phyloP scores from a whole-genome alignment of 2,888 invertebrate species.

The Drosophila pegasa region DNA sequence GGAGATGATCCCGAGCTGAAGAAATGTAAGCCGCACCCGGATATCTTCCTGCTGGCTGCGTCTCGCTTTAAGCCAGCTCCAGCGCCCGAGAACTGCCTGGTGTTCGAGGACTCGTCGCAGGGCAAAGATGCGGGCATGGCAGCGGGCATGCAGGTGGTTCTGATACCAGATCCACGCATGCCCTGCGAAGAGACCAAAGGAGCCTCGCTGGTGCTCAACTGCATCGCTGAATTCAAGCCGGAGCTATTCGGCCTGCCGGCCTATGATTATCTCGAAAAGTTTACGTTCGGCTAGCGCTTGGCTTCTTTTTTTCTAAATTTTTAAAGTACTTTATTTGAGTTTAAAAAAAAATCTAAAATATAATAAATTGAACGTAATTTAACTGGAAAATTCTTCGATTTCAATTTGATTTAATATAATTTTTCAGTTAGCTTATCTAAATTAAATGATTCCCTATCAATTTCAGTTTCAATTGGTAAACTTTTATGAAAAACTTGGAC shows the following conservation, averaged over 20 bases:
- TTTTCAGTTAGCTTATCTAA: neutral
- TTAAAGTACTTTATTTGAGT: constrained; percentile 66
- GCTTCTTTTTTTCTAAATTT: neutral
- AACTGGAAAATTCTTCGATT: too few species aligned
- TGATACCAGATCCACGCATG: constrained; percentile 89
- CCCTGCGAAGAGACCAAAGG: constrained; percentile 84
- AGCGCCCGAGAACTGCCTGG: constrained; percentile 89
- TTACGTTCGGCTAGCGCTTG: constrained; percentile 46
- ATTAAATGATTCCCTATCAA: neutral
- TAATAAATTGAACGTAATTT: too few species aligned
- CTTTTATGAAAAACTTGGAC: constrained; percentile 12
- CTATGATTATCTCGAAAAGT: constrained; percentile 37
- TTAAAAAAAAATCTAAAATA: neutral
- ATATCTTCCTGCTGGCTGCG: constrained; percentile 92
- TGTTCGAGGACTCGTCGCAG: constrained; percentile 95
- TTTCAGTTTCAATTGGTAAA: neutral
- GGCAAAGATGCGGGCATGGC: constrained; percentile 91
- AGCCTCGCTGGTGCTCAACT: constrained; percentile 89
- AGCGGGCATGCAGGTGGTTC: constrained; percentile 94
- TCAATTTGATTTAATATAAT: neutral
- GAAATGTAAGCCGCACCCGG: constrained; percentile 93
- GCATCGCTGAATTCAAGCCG: constrained; percentile 91
- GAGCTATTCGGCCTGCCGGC: constrained; percentile 92
- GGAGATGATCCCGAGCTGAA: constrained; percentile 93
- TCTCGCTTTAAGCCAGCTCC: constrained; percentile 89